A percentile compares a stretch with the other conserved stretches of the same genome.
phyloP scores from a whole-genome alignment of 2,888 invertebrate species.

The Tipula unca region DNA sequence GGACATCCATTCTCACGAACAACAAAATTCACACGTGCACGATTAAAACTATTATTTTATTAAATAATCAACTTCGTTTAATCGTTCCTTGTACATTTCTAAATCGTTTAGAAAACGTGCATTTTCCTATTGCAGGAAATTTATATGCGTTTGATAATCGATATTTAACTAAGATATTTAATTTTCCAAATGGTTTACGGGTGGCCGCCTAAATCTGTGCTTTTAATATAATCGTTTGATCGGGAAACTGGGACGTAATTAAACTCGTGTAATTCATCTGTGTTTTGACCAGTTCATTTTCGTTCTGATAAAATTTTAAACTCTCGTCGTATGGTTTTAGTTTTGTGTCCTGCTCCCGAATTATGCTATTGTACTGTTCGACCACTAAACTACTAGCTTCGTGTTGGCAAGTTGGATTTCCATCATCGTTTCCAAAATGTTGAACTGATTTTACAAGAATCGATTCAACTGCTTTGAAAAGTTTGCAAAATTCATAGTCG shows the following conservation, averaged over 20 bases:
- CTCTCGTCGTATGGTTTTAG: conserved; percentile 41
- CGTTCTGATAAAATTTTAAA: conserved; percentile 31
- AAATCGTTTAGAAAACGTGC: conserved; percentile 35
- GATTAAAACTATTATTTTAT: no score
- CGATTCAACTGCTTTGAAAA: conserved; percentile 74
- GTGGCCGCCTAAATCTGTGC: conserved; percentile 53
- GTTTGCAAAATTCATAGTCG: conserved; percentile 90
- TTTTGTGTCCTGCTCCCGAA: conserved; percentile 78
- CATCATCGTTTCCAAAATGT: conserved; percentile 39
- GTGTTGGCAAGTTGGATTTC: conserved; percentile 44
- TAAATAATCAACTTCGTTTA: conserved; percentile 31
- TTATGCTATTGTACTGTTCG: conserved; percentile 78
- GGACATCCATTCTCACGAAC: no score
- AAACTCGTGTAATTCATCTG: conserved; percentile 58
- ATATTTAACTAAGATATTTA: conserved; percentile 23
- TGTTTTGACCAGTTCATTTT: conserved; percentile 35
- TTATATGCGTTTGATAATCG: conserved; percentile 23
- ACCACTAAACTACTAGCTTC: conserved; percentile 38
- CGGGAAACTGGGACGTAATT: conserved; percentile 66
- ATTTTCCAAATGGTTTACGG: conserved; percentile 21
- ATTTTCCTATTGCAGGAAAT: conserved; percentile 36
- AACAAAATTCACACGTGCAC: no score
- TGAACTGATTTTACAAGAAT: conserved; percentile 47
- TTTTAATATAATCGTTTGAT: conserved; percentile 79
- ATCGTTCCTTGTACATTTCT: conserved; percentile 36